Evolutionary conservation across 2,113 vertebrate genomes (phyloP), one percentile per base, ranked within the genome.

Genomic region (Scopus umbretta): DNA sequence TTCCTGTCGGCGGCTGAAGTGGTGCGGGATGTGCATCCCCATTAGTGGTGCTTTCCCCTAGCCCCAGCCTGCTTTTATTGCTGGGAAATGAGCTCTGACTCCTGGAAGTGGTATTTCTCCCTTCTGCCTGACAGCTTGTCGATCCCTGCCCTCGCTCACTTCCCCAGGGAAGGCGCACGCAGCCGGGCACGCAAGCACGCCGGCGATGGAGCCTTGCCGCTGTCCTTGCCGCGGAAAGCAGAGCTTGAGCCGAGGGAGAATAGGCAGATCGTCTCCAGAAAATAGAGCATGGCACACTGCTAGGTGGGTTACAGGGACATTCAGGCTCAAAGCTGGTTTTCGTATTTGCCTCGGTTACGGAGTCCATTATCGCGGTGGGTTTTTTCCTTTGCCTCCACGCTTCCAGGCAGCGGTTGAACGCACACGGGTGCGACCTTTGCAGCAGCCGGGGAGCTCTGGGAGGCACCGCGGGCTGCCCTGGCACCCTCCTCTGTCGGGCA

Each of bases 81-180:
- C 94, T 92, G 90, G 82, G 86, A 93, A 92, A 93, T 83, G 94
- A 95, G 90, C 88, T 95, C 88, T 92, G 92, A 62, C 90, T 96
- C 88, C 63, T 80, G 82, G 88, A 83, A 95, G 72, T 71, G 90
- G 65, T 71, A 80, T 94, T 96, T 93, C 82, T 92, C 90, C 90
- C 93, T 58, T 47, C 81, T 94, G 80, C 75, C 90, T 90, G 96
- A 68, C 95, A 96, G 90, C 85, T 66, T 34, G 22, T 92, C 45
- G 38, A 86, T 96, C 86, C 75, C 85, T 90, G 93, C 90, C 88
- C 96, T 94, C 0, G 2, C 53, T 58, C 5, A 0, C 66, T 15
- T 83, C 93, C 88, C 82, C 7, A 3, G 92, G 94, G 92, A 65
- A 25, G 76, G 82, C 8, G 8, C 80, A 13, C 0, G 2, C 84